Conservation (phyloP, 2,888 invertebrate species). For the Cataglyphis livida region DNA sequence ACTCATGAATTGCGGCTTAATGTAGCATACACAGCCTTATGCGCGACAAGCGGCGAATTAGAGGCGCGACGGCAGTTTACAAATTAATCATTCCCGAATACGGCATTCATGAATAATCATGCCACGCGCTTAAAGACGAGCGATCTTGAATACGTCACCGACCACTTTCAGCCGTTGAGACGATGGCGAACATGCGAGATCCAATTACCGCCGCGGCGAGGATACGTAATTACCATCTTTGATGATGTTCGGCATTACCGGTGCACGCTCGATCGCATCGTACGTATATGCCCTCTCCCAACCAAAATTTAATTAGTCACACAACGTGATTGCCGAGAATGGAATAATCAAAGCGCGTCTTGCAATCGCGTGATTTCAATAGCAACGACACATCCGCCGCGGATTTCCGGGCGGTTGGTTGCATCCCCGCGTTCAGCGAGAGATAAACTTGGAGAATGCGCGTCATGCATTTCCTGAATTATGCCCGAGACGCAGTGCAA, state of each 20-base stretch:
- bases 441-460: constrained; percentile 1
- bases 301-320: constrained; percentile 51
- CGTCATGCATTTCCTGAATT: constrained; percentile 20
- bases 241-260: constrained; percentile 52
- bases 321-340: constrained; percentile 13
- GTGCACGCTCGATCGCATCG: constrained; percentile 20
- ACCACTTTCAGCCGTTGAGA: constrained; percentile 14
- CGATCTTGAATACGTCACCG: constrained; percentile 9
- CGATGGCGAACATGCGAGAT: constrained; percentile 39
- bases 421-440: background rate
- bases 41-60: constrained; percentile 13
- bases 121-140: constrained; percentile 21
- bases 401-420: constrained; percentile 25
- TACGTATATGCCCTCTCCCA: background rate
- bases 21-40: background rate
- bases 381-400: background rate
- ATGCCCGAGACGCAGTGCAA: background rate
- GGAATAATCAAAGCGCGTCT: constrained; percentile 44
- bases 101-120: constrained; percentile 19
- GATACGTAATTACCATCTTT: constrained; percentile 61
- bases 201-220: constrained; percentile 48
- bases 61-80: constrained; percentile 1
- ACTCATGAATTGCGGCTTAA: background rate
- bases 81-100: constrained; percentile 26
- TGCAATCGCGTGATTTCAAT: constrained; percentile 24